Percentiles rank a stretch among this genome's conserved stretches.
Conservation (phyloP, 1,140 invertebrate species). For the Homarus americanus region DNA sequence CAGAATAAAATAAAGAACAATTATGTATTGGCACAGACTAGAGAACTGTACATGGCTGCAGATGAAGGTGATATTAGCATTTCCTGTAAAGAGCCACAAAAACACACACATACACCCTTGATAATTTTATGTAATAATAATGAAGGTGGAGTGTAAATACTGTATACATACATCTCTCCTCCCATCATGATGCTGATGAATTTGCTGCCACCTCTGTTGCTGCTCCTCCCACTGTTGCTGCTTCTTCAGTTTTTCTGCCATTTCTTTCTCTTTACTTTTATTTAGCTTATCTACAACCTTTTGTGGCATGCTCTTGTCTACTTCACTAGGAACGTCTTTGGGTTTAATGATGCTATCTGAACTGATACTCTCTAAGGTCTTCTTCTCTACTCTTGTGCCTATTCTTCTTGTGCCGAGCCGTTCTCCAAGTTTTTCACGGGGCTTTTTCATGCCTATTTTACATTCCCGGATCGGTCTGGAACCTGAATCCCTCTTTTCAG, state of each 20-base stretch:
- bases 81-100: no score
- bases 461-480: conserved; percentile 55
- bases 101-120: no score
- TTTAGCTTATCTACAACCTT: background rate
- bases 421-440: conserved; percentile 73
- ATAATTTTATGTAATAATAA: no score
- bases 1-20: no score
- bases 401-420: conserved; percentile 65
- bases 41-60: no score
- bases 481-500: background rate
- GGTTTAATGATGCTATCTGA: conserved; percentile 35
- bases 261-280: background rate
- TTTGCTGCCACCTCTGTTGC: conserved; percentile 53
- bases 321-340: background rate
- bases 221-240: conserved; percentile 22
- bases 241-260: background rate
- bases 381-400: conserved; percentile 62
- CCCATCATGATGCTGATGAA: background rate
- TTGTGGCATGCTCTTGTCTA: background rate
- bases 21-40: no score
- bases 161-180: conserved; percentile 14
- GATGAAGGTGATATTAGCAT: no score
- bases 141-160: no score
- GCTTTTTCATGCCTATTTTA: conserved; percentile 73
- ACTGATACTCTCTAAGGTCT: conserved; percentile 54